These are phyloP conservation scores for Drosophila mimica DNA, from an alignment of 2,888 invertebrate genomes.

Conservation along the genomic window DNA sequence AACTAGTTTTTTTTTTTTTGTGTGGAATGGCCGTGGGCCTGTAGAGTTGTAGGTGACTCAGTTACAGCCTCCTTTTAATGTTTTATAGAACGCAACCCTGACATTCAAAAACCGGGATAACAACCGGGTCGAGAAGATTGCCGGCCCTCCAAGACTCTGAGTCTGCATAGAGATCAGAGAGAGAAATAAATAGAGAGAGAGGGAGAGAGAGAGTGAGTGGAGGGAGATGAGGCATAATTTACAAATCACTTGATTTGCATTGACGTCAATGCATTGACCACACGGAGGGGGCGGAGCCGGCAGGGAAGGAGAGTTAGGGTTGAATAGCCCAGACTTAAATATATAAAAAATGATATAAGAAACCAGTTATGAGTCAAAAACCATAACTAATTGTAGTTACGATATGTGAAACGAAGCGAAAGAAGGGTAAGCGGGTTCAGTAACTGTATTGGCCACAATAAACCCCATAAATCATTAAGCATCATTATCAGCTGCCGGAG, in stretches of 20 bases:
- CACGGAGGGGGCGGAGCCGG: not conserved
- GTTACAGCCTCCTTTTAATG: slow-evolving; percentile 34
- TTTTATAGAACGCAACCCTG: slow-evolving; percentile 74
- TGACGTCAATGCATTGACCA: slow-evolving; percentile 68
- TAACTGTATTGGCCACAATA: slow-evolving; percentile 18
- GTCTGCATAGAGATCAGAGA: slow-evolving; percentile 34
- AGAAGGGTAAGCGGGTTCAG: slow-evolving; percentile 23
- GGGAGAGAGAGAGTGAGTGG: not conserved
- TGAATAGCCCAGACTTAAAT: slow-evolving; percentile 10
- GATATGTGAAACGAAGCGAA: slow-evolving; percentile 23
- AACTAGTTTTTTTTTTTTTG: slow-evolving; percentile 37
- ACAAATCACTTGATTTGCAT: slow-evolving; percentile 71
- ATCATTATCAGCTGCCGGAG: slow-evolving; percentile 14
- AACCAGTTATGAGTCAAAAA: slow-evolving; percentile 57
- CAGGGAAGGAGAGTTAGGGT: slow-evolving; percentile 16
- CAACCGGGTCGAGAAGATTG: slow-evolving; percentile 7
- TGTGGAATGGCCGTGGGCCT: slow-evolving; percentile 33
- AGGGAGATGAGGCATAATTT: slow-evolving; percentile 20
- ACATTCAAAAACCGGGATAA: slow-evolving; percentile 58
- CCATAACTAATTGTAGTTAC: slow-evolving; percentile 41
- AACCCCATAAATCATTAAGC: not conserved
- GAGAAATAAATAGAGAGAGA: no score
- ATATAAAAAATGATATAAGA: slow-evolving; percentile 9
- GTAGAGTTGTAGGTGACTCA: slow-evolving; percentile 66
- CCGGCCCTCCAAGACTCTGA: slow-evolving; percentile 40